These are phyloP conservation scores for Ochlodes sylvanus DNA, from an alignment of 2,888 invertebrate genomes.

Conservation along the genomic window DNA sequence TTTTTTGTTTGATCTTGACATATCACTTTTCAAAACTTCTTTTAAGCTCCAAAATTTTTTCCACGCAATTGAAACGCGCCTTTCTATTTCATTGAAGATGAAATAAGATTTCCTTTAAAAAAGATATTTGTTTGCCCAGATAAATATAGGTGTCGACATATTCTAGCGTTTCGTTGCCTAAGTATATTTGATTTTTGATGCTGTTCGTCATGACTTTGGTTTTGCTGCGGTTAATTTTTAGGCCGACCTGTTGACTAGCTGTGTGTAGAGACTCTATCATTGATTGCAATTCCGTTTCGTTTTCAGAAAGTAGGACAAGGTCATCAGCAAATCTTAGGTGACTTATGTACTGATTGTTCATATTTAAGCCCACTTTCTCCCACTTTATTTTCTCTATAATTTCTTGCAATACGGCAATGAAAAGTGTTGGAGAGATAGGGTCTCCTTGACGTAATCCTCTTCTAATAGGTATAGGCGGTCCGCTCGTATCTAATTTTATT, in stretches of 20 bases:
- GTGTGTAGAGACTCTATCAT: neutral
- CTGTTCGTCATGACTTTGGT: conserved; percentile 15
- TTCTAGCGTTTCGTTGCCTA: neutral
- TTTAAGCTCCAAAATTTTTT: too few relatives aligned
- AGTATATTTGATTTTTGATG: neutral
- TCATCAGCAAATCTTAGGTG: conserved; percentile 5
- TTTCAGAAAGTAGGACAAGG: neutral
- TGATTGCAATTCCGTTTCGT: neutral
- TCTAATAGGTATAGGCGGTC: neutral
- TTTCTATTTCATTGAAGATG: too few relatives aligned
- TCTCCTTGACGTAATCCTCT: conserved; percentile 30
- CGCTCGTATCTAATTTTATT: neutral
- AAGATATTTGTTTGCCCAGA: too few relatives aligned
- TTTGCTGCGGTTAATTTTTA: neutral
- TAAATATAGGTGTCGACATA: neutral
- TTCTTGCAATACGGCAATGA: conserved; percentile 20
- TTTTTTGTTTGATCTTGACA: too few relatives aligned
- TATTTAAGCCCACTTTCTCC: conserved; percentile 9
- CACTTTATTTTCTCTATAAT: conserved; percentile 1
- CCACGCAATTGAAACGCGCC: too few relatives aligned
- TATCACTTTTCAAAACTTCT: too few relatives aligned
- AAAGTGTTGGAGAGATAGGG: conserved; percentile 16
- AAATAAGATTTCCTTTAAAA: too few relatives aligned
- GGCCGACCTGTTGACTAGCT: neutral
- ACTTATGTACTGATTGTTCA: neutral